Base-by-base conservation (phyloP, 1,140 invertebrate species). In the Colletes gigas region DNA sequence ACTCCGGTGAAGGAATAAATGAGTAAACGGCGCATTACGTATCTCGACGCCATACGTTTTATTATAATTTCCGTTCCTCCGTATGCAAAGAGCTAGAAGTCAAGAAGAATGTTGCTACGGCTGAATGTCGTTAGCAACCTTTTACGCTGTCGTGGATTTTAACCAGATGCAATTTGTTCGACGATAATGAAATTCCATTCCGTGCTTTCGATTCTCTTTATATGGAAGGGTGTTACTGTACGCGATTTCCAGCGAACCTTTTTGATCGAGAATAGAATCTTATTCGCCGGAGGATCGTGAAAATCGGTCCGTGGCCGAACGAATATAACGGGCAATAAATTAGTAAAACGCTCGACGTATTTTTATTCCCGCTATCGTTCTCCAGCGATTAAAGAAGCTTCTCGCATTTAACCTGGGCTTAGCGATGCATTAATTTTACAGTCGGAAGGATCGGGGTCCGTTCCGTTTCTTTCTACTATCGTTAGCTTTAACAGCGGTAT, bases 391-490 rank as follows among this genome's bases (percentile, higher is more conserved):
- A 70, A 41, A 50, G 55, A 47, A 69, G 44, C 65, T 76, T 39
- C 54, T 55, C 44, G 55, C 55, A 39, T 47, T 59, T 59, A 77
- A 77, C 19, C 44, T 10, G 3, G 74, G 54, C 44, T 77, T 60
- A 77, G 65, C 52, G 52, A 30, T 30, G 54, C 54, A 68, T 68
- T 76, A 44, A 76, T 59, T 68, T 68, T 59, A 59, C 41, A 30
- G 41, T 10, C 15, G 19, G 15, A 47, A 68, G 9, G 50, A 3
- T 21, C 30, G 62, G 7, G 30, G 62, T 5, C 57, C 8, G 57
- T 59, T 10, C 19, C 50, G 57, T 59, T 59, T 59, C 57, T 59
- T 59, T 59, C n/a, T 59, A 59, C 57, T 59, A 19, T 65, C 41
- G 62, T 41, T 65, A 65, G 8, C 3, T 75, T 66, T 44, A 66